Evolutionary conservation across 2,797 vertebrate species (phyloP).

Genomic region (Rhodeus uyekii): DNA sequence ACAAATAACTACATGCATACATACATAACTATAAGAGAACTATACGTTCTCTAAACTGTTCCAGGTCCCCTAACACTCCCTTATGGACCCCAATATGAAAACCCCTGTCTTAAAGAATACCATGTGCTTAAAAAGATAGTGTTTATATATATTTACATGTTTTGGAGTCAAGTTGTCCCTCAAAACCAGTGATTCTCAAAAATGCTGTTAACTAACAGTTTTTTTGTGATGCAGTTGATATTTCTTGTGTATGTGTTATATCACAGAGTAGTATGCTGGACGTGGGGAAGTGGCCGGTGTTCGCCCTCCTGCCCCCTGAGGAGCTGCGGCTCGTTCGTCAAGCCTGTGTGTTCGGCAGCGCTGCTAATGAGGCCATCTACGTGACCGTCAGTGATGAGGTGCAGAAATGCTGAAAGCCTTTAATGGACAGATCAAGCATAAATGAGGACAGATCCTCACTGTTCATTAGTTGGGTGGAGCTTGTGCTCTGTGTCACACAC

Average conservation of each 20-base stretch:
- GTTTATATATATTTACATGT: neutral
- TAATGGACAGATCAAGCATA: neutral
- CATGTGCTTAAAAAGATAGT: neutral
- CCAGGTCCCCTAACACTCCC: neutral
- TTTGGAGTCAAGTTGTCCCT: neutral
- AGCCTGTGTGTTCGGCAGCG: conserved; percentile 95
- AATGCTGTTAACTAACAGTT: neutral
- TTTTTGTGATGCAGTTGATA: neutral
- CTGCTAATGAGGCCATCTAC: conserved; percentile 95
- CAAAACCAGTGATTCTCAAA: neutral
- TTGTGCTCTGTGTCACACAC: neutral
- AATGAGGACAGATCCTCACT: neutral
- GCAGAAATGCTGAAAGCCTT: conserved; percentile 51
- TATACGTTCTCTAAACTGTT: neutral
- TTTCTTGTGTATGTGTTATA: conserved; percentile 32
- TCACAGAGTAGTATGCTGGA: conserved; percentile 89
- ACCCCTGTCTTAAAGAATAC: neutral
- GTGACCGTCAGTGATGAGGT: conserved; percentile 96
- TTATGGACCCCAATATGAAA: neutral
- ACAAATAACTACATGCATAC: too few species aligned
- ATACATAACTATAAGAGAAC: too few species aligned
- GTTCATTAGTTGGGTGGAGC: neutral
- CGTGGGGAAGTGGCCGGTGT: conserved; percentile 98
- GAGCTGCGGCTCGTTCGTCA: conserved; percentile 90
- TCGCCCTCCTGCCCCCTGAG: conserved; percentile 93